These are phyloP conservation scores for Orthosia incerta DNA, from an alignment of 2,888 invertebrate genomes.

Conservation along the genomic window DNA sequence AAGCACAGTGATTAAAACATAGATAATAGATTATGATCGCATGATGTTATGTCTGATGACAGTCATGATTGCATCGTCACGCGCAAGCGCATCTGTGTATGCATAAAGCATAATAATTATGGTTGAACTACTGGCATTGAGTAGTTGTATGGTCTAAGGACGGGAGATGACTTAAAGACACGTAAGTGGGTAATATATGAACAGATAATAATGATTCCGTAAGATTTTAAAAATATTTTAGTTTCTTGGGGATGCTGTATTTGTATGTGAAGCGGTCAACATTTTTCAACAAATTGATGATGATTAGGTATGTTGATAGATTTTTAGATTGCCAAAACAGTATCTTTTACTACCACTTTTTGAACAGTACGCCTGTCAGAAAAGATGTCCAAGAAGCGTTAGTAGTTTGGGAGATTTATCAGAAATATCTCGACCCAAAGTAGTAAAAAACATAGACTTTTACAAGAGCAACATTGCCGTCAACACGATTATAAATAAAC, in stretches of 20 bases:
- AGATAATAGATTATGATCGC: slow-evolving; percentile 21
- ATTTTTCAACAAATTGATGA: too few relatives aligned
- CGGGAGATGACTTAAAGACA: neutral
- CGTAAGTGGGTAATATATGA: neutral
- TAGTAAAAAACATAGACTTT: neutral
- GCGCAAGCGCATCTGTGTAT: slow-evolving; percentile 49
- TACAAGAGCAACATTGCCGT: neutral
- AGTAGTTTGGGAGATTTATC: too few relatives aligned
- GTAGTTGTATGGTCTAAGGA: slow-evolving; percentile 5
- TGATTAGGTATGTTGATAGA: too few relatives aligned
- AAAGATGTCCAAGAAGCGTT: neutral
- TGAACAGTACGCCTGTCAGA: neutral
- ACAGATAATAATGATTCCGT: neutral
- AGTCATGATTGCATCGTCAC: slow-evolving; percentile 61
- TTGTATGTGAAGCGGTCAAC: too few relatives aligned
- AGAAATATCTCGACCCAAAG: neutral
- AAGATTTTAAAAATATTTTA: neutral
- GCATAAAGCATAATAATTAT: slow-evolving; percentile 40
- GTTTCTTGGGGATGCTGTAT: too few relatives aligned
- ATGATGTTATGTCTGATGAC: slow-evolving; percentile 30
- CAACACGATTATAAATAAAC: slow-evolving; percentile 13
- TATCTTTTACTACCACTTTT: neutral
- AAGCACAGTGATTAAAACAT: slow-evolving; percentile 22
- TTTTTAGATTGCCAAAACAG: too few relatives aligned
- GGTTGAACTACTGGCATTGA: slow-evolving; percentile 31